A percentile compares a stretch with the other conserved stretches of the same genome.
phyloP scores from a whole-genome alignment of 2,797 vertebrate genomes.

The Parotocinclus haroldoi region DNA sequence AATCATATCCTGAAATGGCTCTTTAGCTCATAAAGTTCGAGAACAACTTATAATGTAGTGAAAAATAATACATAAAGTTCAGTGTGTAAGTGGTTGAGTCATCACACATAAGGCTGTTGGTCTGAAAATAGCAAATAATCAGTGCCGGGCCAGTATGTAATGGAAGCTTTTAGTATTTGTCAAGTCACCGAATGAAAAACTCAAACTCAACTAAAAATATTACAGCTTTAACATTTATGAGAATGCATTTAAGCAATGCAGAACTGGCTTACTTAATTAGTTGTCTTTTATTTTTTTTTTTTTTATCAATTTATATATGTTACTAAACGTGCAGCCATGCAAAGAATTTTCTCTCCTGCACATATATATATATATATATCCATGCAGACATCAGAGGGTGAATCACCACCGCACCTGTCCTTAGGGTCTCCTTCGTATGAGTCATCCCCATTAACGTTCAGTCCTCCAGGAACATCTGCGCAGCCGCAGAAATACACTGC shows the following conservation, averaged over 20 bases:
- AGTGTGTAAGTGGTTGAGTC: constrained; percentile 11
- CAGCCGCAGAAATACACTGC: constrained; percentile 35
- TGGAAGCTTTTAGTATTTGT: neutral
- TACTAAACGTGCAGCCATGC: constrained; percentile 15
- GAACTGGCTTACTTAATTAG: too few relatives aligned
- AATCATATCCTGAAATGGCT: neutral
- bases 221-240: neutral
- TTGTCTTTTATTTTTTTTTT: too few relatives aligned
- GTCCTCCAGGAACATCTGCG: constrained; percentile 61
- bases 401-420: constrained; percentile 67
- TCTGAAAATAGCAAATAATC: constrained; percentile 15
- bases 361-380: constrained; percentile 9
- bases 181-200: neutral
- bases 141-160: neutral
- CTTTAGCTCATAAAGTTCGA: neutral
- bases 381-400: constrained; percentile 51
- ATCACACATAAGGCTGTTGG: neutral
- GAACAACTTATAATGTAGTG: neutral
- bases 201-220: neutral
- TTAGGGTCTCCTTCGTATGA: constrained; percentile 70
- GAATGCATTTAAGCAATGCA: too few relatives aligned
- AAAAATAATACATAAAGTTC: neutral
- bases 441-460: constrained; percentile 69
- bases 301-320: neutral
- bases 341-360: neutral